Base-by-base conservation (phyloP, 2,888 invertebrate genomes). In the Cerceris rybyensis region DNA sequence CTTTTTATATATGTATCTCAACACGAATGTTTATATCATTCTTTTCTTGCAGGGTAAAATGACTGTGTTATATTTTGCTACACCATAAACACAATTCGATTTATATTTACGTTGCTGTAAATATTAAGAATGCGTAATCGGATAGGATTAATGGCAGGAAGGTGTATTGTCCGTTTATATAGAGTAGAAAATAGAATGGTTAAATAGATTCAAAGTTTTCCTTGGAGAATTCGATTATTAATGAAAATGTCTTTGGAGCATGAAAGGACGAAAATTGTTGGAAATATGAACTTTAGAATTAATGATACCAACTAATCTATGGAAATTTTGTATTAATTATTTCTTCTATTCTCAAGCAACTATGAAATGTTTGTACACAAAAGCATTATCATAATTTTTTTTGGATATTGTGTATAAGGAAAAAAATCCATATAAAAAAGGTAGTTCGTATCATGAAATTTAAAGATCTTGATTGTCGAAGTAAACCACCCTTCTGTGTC, bases 1-100 rank as follows among this genome's bases (percentile, higher is more conserved):
- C 91, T 87, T 88, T 86, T 87, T 87, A 84, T 81, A 87, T 86
- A 82, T 83, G 86, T 88, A 87, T 86, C 86, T 69, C 71, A 63
- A 81, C 65, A 71, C 64, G 49, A 80, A 65, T 67, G 59, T 66
- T 72, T 80, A 67, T 65, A 73, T 78, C 17, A 72, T 76, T 80
- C 61, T 69, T 80, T 81, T 72, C 60, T 75, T 78, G 78, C 71
- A 78, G 75, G 78, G 17, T 60, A 60, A 72, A 49, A 73, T 28
- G 76, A 60, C 46, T 67, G 54, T 75, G 63, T 84, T 81, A 78
- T 81, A 78, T 79, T 82, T 82, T 70, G 63, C 75, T 58, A 76
- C 74, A 78, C 61, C 71, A 75, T 70, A 63, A 39, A 70, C 70
- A 83, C 58, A 69, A 57, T 63, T 65, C 55, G 61, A 69, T 81